phyloP scores from a whole-genome alignment of 2,888 invertebrate genomes.

The Harmothoe impar region DNA sequence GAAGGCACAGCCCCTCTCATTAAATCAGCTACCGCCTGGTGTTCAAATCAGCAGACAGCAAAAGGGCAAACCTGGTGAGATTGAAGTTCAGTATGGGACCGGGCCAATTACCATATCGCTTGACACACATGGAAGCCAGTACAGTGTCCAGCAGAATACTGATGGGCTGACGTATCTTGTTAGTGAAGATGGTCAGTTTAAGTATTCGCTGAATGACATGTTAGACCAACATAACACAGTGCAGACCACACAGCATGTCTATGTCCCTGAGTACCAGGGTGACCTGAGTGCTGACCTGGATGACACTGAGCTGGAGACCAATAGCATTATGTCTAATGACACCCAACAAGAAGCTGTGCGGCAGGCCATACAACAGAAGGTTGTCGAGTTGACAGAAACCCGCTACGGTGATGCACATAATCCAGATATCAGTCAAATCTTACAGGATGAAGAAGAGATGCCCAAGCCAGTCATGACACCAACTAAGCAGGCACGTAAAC shows the following conservation, averaged over 20 bases:
- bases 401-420: slow-evolving; percentile 44
- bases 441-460: slow-evolving; percentile 19
- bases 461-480: background rate
- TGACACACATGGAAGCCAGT: slow-evolving; percentile 67
- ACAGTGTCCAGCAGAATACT: slow-evolving; percentile 38
- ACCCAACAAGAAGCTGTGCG: slow-evolving; percentile 32
- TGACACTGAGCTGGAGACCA: slow-evolving; percentile 35
- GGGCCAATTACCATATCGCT: slow-evolving; percentile 73
- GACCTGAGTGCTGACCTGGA: slow-evolving; percentile 48
- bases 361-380: slow-evolving; percentile 55
- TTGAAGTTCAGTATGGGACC: slow-evolving; percentile 71
- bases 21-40: slow-evolving; percentile 18
- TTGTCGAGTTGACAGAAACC: slow-evolving; percentile 57
- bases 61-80: slow-evolving; percentile 68
- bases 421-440: slow-evolving; percentile 46
- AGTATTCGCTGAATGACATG: slow-evolving; percentile 30
- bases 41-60: background rate
- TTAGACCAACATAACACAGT: slow-evolving; percentile 6
- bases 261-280: slow-evolving; percentile 8
- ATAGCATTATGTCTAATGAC: slow-evolving; percentile 38
- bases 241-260: background rate
- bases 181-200: slow-evolving; percentile 44
- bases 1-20: background rate
- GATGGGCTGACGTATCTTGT: slow-evolving; percentile 29
- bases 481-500: slow-evolving; percentile 50